Base-by-base conservation (phyloP, 2,888 invertebrate species). In the Steromphala cineraria region DNA sequence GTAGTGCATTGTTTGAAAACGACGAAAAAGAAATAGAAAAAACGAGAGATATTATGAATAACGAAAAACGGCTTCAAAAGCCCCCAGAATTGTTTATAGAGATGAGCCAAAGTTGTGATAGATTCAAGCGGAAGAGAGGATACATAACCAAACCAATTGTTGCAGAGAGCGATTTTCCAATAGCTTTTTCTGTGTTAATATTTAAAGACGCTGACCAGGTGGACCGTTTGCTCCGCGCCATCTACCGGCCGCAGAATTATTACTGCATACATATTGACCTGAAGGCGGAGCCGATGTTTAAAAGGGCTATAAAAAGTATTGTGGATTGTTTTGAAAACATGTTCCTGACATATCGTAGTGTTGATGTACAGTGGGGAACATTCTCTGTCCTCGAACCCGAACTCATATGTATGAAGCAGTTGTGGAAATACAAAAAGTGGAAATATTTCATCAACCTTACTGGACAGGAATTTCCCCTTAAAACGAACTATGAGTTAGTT, bases 361-460 rank as follows among this genome's bases (percentile, higher is more conserved):
- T 88, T 15, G 77, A 82, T 24, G 90, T 91, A 21, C 75, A 76
- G 21, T 90, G 90, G 88, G 91, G 90, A 5, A 88, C 85, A 36
- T 86, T 88, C 56, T 88, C 84, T 8, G 91, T 91, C 0, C 81
- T 92, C 7, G 83, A 89, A 78, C 89, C 91, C 13, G 91, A 89
- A 31, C 79, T 92, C 4, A 87, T 87, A 40, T 92, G 92, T 78
- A 89, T 91, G 89, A 62, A 84, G 55, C 88, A 89, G 46, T 74
- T 91, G 40, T 85, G 78, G 67, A 56, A 76, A 8, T 76, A 84
- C 67, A 67, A 46, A 71, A 84, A 85, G 19, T 92, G 91, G 90
- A 89, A 89, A 78, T 92, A 92, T 80, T 89, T 88, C 81, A 90
- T 92, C 81, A 92, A 92, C 77, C 85, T 90, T 5, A 90, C 90